These are phyloP conservation scores for Druceiella hillmani DNA, from an alignment of 2,888 invertebrate genomes.

Conservation along the genomic window DNA sequence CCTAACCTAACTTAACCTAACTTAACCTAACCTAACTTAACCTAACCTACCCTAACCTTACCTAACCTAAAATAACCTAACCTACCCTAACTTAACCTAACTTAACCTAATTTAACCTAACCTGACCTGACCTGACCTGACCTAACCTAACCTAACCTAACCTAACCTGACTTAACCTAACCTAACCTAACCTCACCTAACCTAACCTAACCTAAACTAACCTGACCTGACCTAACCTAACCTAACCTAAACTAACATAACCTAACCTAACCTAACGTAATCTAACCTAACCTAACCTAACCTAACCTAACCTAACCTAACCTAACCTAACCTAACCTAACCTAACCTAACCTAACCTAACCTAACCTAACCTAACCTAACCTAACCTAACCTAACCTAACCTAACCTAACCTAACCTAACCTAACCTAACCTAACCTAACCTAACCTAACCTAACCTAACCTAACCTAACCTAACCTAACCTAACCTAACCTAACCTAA, in stretches of 20 bases:
- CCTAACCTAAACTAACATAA: constrained; percentile 3
- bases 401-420: constrained; percentile 5
- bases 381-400: constrained; percentile 5
- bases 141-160: constrained; percentile 5
- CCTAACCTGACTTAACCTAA: constrained; percentile 4
- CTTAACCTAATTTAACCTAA: constrained; percentile 3
- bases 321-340: constrained; percentile 5
- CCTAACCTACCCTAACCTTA: constrained; percentile 4
- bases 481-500: constrained; percentile 5
- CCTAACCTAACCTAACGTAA: constrained; percentile 4
- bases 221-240: constrained; percentile 4
- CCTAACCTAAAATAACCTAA: constrained; percentile 4
- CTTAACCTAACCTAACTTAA: constrained; percentile 5
- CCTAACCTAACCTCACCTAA: constrained; percentile 4
- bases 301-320: constrained; percentile 5
- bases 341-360: constrained; percentile 5
- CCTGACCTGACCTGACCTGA: constrained; percentile 3
- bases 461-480: constrained; percentile 5
- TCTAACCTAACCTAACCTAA: constrained; percentile 4
- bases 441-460: constrained; percentile 5
- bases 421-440: constrained; percentile 5
- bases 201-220: constrained; percentile 4
- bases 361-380: constrained; percentile 5
- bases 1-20: constrained; percentile 5
- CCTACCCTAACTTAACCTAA: constrained; percentile 4